phyloP scores from a whole-genome alignment of 2,888 invertebrate species.

The Autographa pulchrina region DNA sequence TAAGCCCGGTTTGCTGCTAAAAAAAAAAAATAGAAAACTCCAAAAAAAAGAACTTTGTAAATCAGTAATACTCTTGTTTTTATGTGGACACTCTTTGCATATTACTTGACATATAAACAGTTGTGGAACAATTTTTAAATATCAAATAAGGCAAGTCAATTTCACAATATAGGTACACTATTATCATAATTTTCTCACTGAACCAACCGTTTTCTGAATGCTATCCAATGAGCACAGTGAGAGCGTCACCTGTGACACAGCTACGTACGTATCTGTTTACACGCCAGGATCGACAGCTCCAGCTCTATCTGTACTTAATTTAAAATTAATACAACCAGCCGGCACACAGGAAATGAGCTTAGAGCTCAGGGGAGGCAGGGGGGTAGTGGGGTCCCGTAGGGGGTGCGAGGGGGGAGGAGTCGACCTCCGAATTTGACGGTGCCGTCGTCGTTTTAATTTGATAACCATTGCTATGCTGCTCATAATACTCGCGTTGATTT shows the following conservation, averaged over 20 bases:
- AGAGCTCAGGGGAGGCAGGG: constrained; percentile 78
- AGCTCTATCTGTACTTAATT: constrained; percentile 83
- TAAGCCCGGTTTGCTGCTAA: too few relatives aligned
- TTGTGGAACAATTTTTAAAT: too few relatives aligned
- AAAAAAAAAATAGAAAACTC: too few relatives aligned
- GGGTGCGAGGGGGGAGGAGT: constrained; percentile 46
- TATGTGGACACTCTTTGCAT: too few relatives aligned
- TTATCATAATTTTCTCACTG: not conserved
- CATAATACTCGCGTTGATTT: constrained; percentile 13
- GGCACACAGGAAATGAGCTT: constrained; percentile 92
- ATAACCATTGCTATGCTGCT: constrained; percentile 65
- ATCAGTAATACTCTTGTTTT: too few relatives aligned
- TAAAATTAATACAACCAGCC: constrained; percentile 93
- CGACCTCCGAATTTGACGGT: constrained; percentile 78
- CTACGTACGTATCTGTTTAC: constrained; percentile 62
- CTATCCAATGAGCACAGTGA: not conserved
- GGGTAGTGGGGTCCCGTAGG: constrained; percentile 29
- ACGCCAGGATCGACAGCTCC: constrained; percentile 44
- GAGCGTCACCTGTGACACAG: constrained; percentile 23
- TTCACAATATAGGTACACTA: too few relatives aligned
- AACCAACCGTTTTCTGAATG: not conserved
- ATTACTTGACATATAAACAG: too few relatives aligned
- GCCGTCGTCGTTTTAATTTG: constrained; percentile 72
- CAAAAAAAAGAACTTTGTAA: too few relatives aligned
- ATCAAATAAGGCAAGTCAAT: too few relatives aligned